Base-by-base conservation (phyloP, 2,797 vertebrate species). In the Hippopotamyrus pictus region DNA sequence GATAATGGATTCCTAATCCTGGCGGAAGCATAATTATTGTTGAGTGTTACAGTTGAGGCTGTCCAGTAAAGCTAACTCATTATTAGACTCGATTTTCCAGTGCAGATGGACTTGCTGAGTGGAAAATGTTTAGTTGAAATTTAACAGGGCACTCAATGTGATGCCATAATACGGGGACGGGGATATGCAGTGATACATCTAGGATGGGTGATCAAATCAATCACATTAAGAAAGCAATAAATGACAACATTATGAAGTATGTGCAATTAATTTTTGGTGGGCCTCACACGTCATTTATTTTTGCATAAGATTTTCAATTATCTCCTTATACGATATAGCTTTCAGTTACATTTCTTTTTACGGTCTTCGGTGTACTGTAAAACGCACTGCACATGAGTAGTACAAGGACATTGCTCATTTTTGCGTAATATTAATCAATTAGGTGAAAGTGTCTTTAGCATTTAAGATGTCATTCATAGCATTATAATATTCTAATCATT, bases 1-100 rank as follows among this genome's bases (percentile, higher is more conserved):
- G 98, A 99, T 99, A 99, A 99, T 99, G 97, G 97, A 95, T 96
- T 97, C 97, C 97, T 99, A 99, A 99, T 99, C 98, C 98, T 98
- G 97, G 95, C 96, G 95, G 96, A 96, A 97, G 98, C 98, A 97
- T 99, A 99, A 99, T 99, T 99, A 99, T 98, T 98, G 97, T 98
- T 96, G 97, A 98, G 97, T 98, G 98, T 98, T 99, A 97, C 97
- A 97, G 98, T 98, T 97, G 97, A 97, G 97, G 97, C 97, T 97
- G 98, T 97, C 98, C 98, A 98, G 97, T 98, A 97, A 97, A 97
- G 96, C 97, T 97, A 97, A 98, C 97, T 97, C 97, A 98, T 98
- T 98, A 98, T 98, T 97, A 98, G 97, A 97, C 97, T 96, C 97
- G 96, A 96, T 98, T 97, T 95, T 94, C 73, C 94, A 91, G 94